Conservation (phyloP, 2,797 vertebrate genomes). For the Takifugu rubripes region DNA sequence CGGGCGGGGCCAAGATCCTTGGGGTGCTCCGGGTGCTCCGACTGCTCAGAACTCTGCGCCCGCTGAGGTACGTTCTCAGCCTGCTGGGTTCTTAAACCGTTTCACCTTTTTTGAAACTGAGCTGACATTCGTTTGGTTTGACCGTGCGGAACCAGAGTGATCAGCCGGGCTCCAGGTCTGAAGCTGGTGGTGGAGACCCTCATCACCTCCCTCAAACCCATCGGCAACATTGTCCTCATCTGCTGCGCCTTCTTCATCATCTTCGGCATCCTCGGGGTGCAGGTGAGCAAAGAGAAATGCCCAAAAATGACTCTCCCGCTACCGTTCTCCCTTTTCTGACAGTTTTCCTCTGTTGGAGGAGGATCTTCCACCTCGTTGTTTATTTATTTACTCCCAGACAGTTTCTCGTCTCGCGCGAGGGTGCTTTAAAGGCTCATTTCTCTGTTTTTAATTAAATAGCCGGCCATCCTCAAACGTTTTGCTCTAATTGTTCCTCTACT, state of each 20-base stretch:
- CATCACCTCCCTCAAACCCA: conserved; percentile 97
- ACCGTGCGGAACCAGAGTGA: conserved; percentile 78
- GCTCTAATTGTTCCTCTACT: conserved; percentile 30
- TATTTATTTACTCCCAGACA: conserved; percentile 11
- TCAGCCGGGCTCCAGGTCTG: conserved; percentile 93
- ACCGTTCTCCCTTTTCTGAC: neutral
- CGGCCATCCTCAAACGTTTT: conserved; percentile 8
- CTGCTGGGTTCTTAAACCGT: no score
- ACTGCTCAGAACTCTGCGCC: conserved; percentile 90
- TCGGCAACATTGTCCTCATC: conserved; percentile 97
- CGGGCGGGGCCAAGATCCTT: conserved; percentile 95
- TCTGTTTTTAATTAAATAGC: conserved; percentile 16
- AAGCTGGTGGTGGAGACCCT: conserved; percentile 97
- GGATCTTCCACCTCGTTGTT: conserved; percentile 31
- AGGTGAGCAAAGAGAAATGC: conserved; percentile 74
- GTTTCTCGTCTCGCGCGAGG: conserved; percentile 15
- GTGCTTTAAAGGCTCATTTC: conserved; percentile 2
- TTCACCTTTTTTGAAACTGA: neutral
- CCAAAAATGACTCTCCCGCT: no score
- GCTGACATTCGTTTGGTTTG: neutral
- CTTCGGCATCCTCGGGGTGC: conserved; percentile 96
- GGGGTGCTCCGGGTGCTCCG: conserved; percentile 92
- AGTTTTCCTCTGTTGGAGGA: neutral
- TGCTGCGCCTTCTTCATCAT: conserved; percentile 99
- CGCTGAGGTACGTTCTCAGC: conserved; percentile 82